Base-by-base conservation (phyloP, 2,888 invertebrate species). In the Melinopterus prodromus region DNA sequence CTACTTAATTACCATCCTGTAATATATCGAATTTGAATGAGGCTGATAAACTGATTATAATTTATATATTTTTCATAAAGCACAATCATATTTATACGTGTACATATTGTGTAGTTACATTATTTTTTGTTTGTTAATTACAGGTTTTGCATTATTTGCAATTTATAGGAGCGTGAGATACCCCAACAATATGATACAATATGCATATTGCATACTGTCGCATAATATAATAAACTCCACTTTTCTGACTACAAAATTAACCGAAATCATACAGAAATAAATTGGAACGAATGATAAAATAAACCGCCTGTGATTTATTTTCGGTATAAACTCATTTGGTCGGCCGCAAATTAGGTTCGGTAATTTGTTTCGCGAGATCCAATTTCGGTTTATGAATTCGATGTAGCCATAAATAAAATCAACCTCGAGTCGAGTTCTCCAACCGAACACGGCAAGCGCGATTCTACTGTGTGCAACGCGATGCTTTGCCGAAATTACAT, bases 321-420 rank as follows among this genome's bases (percentile, higher is more conserved):
- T 1, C 53, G 53, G 7, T 53, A 53, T 53, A 53, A 53, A 53
- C 53, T 53, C 53, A 53, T 53, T 53, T 53, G 53, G 53, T 12
- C 53, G 53, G 12, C 53, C 53, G 53, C 53, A 53, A 53, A 53
- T 53, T 12, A 53, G 53, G 53, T 53, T 53, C 53, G 5, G 53
- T 53, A 53, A 53, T 53, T 53, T 12, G 9, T 53, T 9, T 53
- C 7, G 7, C 53, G 53, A 12, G 12, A 53, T 12, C 53, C 53
- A 53, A 53, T 53, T 53, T 53, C 53, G 53, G 53, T 53, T 53
- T 53, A 53, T 53, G 53, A 53, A 53, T 53, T 53, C 53, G 53
- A 7, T 53, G 53, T 12, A 12, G 12, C 53, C 53, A 53, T 53
- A 53, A 53, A 53, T 53, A 53, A 53, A 53, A 53, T 53, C 53